These are phyloP conservation scores for Ramphastos sulfuratus DNA, from an alignment of 2,113 vertebrate genomes.

Conservation along the genomic window DNA sequence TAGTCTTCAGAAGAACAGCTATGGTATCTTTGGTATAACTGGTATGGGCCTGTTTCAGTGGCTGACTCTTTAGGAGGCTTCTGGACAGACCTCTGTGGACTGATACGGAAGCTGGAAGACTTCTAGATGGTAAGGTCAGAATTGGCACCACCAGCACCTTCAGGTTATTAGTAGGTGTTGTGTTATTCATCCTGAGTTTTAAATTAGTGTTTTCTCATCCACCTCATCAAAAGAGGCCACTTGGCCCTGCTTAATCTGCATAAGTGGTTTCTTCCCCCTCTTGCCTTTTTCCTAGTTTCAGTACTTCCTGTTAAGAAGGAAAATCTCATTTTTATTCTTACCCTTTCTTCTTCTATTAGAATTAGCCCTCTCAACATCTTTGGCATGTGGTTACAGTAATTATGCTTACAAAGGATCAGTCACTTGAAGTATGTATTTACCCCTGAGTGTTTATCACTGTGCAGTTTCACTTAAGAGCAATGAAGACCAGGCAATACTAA, in stretches of 20 bases:
- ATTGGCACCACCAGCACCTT: background rate
- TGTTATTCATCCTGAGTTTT: background rate
- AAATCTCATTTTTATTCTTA: background rate
- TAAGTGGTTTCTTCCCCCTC: background rate
- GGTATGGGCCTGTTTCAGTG: background rate
- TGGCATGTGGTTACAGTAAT: background rate
- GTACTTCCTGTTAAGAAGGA: background rate
- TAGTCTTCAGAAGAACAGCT: background rate
- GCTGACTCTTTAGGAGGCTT: background rate
- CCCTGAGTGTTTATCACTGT: background rate
- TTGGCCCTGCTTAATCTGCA: background rate
- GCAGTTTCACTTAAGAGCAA: background rate
- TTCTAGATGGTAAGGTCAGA: constrained; percentile 8
- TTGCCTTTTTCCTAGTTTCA: background rate
- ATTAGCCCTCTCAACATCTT: background rate
- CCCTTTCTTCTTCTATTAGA: background rate
- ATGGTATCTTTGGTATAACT: background rate
- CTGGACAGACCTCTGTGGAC: background rate
- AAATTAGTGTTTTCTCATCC: background rate
- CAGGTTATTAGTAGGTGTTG: background rate
- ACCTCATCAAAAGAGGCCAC: background rate
- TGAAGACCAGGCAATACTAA: background rate
- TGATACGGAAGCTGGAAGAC: background rate
- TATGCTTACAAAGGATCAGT: background rate
- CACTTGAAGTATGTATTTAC: background rate